A percentile compares a stretch with the other conserved stretches of the same genome.
Evolutionary conservation across 2,888 invertebrate species (phyloP).

Genomic region (Lamproptera curius): DNA sequence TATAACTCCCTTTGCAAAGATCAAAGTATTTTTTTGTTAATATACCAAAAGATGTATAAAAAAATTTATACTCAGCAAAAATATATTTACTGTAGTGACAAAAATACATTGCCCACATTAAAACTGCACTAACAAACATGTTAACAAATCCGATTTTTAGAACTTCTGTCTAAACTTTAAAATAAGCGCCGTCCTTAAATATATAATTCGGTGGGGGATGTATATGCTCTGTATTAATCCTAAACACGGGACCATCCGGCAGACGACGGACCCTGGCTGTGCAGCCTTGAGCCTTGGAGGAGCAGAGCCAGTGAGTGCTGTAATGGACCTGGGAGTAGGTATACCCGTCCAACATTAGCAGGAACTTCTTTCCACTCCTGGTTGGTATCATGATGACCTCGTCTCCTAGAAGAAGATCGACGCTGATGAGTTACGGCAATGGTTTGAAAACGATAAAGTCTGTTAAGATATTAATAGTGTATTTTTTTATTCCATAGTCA

Average conservation of each 20-base stretch:
- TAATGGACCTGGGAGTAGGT: conserved; percentile 46
- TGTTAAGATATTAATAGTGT: too few species aligned
- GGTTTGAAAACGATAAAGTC: too few species aligned
- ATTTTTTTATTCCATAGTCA: too few species aligned
- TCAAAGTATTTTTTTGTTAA: too few species aligned
- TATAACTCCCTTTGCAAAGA: too few species aligned
- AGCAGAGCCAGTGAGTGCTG: conserved; percentile 38
- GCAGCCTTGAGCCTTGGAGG: conserved; percentile 33
- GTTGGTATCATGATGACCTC: conserved; percentile 37
- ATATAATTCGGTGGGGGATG: conserved; percentile 34
- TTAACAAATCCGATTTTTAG: too few species aligned
- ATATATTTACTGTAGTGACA: too few species aligned
- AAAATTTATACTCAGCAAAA: too few species aligned
- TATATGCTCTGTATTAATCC: conserved; percentile 26
- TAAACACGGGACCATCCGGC: conserved; percentile 17
- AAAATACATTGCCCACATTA: too few species aligned
- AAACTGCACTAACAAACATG: too few species aligned
- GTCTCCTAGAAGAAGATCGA: conserved; percentile 20
- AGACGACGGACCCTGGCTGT: conserved; percentile 28
- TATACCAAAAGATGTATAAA: too few species aligned
- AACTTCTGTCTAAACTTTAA: conserved; percentile 24
- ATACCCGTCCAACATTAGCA: conserved; percentile 39
- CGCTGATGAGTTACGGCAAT: too few species aligned
- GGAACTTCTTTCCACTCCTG: conserved; percentile 34
- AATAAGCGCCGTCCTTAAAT: conserved; percentile 27